Percentiles rank a stretch among this genome's conserved stretches.
Evolutionary conservation across 1,140 invertebrate genomes (phyloP).

Genomic region (Oryctes rhinoceros): DNA sequence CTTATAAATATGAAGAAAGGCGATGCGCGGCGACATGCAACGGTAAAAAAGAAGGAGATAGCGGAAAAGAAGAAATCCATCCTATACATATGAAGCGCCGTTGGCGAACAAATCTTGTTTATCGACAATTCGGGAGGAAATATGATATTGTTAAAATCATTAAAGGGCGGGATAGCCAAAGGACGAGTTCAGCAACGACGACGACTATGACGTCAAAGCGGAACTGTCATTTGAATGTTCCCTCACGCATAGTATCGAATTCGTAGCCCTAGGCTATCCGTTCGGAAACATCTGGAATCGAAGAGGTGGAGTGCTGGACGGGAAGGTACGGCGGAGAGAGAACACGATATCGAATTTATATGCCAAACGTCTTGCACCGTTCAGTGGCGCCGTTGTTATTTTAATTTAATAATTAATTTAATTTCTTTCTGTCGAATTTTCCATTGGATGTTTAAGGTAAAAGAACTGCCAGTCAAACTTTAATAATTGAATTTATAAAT

Average conservation of each 20-base stretch:
- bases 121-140: constrained; percentile 7
- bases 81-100: background rate
- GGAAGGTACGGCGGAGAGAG: background rate
- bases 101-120: constrained; percentile 21
- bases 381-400: background rate
- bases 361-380: background rate
- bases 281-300: constrained; percentile 25
- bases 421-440: background rate
- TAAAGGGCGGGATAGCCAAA: constrained; percentile 3
- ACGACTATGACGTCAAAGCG: background rate
- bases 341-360: background rate
- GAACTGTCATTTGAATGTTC: constrained; percentile 29
- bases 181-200: background rate
- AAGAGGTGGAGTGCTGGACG: background rate
- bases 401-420: background rate
- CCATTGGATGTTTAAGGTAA: no score
- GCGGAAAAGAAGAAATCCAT: background rate
- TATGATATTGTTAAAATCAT: constrained; percentile 32
- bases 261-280: background rate
- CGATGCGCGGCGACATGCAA: background rate
- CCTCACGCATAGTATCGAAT: constrained; percentile 29
- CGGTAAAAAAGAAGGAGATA: background rate
- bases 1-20: constrained; percentile 3
- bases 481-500: no score
- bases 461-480: no score